A percentile compares a stretch with the other conserved stretches of the same genome.
Evolutionary conservation across 2,888 invertebrate species (phyloP).

Genomic region (Belgica antarctica): DNA sequence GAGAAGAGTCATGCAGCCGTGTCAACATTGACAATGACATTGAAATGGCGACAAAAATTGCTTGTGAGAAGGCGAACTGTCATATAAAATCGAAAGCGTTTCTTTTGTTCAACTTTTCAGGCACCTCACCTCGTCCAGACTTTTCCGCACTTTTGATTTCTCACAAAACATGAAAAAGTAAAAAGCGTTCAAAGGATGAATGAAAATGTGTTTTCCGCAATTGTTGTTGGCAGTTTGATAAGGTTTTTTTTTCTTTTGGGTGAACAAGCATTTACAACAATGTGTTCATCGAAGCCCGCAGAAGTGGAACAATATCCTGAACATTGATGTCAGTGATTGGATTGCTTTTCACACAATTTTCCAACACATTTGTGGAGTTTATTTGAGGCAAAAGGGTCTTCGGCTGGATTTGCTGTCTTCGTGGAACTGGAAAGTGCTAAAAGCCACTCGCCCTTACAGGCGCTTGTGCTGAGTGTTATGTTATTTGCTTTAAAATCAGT

Average conservation of each 20-base stretch:
- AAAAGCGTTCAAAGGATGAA: not conserved
- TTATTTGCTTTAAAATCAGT: too few species aligned
- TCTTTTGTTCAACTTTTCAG: too few species aligned
- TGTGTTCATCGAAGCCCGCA: conserved; percentile 20
- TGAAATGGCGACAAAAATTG: not conserved
- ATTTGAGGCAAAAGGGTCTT: not conserved
- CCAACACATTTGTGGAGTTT: too few species aligned
- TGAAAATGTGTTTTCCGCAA: not conserved
- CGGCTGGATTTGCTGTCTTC: too few species aligned
- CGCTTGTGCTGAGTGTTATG: too few species aligned
- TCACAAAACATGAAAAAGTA: not conserved
- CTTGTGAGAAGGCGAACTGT: too few species aligned
- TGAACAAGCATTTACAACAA: not conserved
- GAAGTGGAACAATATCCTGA: conserved; percentile 15
- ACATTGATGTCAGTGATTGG: not conserved
- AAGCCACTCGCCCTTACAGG: too few species aligned
- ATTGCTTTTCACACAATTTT: not conserved
- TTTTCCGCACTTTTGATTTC: not conserved
- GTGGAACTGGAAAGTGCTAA: too few species aligned
- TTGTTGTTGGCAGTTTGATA: not conserved
- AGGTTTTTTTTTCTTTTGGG: not conserved
- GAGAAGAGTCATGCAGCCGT: not conserved
- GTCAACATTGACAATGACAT: conserved; percentile 17
- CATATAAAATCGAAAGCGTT: too few species aligned
- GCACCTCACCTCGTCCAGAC: too few species aligned